Percentiles rank a stretch among this genome's conserved stretches.
These are phyloP conservation scores for Tragulus kanchil DNA, from an alignment of 2,113 vertebrate genomes.

Conservation along the genomic window DNA sequence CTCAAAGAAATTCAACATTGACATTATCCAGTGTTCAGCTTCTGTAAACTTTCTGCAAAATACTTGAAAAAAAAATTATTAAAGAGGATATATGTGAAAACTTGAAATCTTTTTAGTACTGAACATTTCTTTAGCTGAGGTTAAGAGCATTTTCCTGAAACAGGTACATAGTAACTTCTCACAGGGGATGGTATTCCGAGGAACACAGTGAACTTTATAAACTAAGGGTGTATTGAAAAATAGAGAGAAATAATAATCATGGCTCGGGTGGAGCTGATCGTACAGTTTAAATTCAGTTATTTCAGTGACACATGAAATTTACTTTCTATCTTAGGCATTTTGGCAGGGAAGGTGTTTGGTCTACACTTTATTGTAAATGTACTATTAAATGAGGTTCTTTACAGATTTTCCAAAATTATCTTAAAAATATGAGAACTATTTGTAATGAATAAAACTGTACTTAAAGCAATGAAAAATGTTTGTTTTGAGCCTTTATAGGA, in stretches of 20 bases:
- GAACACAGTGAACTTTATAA: neutral
- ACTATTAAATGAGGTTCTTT: conserved; percentile 14
- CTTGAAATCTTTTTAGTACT: neutral
- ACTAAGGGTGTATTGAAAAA: neutral
- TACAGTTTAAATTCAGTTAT: neutral
- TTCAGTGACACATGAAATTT: neutral
- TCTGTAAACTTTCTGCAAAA: neutral
- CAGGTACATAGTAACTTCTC: neutral
- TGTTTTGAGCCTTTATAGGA: neutral
- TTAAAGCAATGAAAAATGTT: neutral
- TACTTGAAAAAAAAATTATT: conserved; percentile 19
- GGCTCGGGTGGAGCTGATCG: neutral
- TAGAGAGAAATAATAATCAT: neutral
- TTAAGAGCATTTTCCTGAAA: conserved; percentile 34
- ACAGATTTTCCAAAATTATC: conserved; percentile 41
- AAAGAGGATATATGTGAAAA: neutral
- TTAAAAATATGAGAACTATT: conserved; percentile 34
- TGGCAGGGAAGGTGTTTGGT: neutral
- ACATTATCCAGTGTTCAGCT: conserved; percentile 33
- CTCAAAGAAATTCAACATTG: conserved; percentile 25
- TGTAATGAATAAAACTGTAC: neutral
- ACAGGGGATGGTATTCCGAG: neutral
- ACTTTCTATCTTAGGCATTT: neutral
- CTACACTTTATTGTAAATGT: neutral
- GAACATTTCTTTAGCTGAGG: neutral